These are phyloP conservation scores for Lepidochitona cinerea DNA, from an alignment of 2,888 invertebrate genomes.

Conservation along the genomic window DNA sequence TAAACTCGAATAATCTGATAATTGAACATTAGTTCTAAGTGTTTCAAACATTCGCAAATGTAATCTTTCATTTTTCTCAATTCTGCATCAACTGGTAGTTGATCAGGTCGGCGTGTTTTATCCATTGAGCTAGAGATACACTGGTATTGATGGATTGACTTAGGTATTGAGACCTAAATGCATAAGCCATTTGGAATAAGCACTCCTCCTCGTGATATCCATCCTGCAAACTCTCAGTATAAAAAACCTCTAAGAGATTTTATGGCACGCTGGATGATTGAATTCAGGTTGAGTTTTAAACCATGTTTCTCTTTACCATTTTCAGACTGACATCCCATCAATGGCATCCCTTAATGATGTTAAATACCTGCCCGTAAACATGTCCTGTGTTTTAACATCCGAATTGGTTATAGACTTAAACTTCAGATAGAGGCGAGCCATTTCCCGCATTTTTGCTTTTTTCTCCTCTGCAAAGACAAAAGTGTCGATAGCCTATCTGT, in stretches of 20 bases:
- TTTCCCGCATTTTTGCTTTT: constrained; percentile 22
- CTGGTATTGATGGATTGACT: not conserved
- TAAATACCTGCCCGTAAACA: constrained; percentile 5
- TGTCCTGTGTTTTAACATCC: constrained; percentile 2
- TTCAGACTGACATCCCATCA: not conserved
- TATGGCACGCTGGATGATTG: not conserved
- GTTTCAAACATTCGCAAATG: not conserved
- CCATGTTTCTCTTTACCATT: constrained; percentile 7
- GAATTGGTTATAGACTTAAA: not conserved
- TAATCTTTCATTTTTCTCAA: not conserved
- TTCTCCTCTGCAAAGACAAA: constrained; percentile 10
- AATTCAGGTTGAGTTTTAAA: constrained; percentile 2
- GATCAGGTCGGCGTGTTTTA: not conserved
- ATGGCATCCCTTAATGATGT: constrained; percentile 6
- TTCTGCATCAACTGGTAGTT: not conserved
- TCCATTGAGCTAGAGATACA: not conserved
- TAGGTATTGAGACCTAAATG: not conserved
- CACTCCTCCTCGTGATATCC: not conserved
- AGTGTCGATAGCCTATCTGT: constrained; percentile 18
- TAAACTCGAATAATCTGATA: not conserved
- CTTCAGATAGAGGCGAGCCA: constrained; percentile 15
- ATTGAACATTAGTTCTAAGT: not conserved
- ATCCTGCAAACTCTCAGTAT: not conserved
- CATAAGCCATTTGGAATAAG: not conserved
- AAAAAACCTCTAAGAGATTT: constrained; percentile 7